phyloP scores from a whole-genome alignment of 1,140 invertebrate species.

The Scylla paramamosain region DNA sequence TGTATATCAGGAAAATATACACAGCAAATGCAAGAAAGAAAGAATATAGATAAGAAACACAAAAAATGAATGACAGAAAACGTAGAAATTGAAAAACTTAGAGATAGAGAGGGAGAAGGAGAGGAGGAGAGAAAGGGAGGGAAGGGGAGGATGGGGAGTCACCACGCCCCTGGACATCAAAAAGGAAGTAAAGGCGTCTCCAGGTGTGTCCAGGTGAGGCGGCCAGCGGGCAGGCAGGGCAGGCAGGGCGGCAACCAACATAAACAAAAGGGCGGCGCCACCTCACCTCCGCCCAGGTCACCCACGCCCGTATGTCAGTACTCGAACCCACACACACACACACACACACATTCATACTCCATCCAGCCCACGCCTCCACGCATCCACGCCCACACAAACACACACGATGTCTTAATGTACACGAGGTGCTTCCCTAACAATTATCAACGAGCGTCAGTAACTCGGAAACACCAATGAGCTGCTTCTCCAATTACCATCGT shows the following conservation, averaged over 20 bases:
- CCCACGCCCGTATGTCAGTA: not conserved
- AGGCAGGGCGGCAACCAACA: not conserved
- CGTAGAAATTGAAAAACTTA: not conserved
- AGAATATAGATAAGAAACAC: not conserved
- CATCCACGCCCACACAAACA: too few species aligned
- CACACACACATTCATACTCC: too few species aligned
- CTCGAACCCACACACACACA: too few species aligned
- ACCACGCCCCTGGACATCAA: too few species aligned
- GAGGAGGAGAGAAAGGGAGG: not conserved
- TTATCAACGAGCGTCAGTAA: not conserved
- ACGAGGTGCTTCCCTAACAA: not conserved
- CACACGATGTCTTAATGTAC: too few species aligned
- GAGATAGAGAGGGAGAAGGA: not conserved
- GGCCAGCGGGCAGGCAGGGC: not conserved
- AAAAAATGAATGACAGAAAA: not conserved
- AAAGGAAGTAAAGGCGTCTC: not conserved
- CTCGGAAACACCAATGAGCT: too few species aligned
- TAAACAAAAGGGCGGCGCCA: not conserved
- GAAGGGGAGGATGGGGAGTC: not conserved
- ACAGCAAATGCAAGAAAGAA: not conserved
- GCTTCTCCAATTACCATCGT: too few species aligned
- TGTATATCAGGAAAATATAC: too few species aligned
- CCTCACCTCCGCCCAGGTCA: not conserved
- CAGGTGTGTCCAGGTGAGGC: not conserved
- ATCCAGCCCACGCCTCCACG: too few species aligned